A percentile compares a stretch with the other conserved stretches of the same genome.
These are phyloP conservation scores for Pyrocoelia pectoralis DNA, from an alignment of 2,888 invertebrate species.

Conservation along the genomic window DNA sequence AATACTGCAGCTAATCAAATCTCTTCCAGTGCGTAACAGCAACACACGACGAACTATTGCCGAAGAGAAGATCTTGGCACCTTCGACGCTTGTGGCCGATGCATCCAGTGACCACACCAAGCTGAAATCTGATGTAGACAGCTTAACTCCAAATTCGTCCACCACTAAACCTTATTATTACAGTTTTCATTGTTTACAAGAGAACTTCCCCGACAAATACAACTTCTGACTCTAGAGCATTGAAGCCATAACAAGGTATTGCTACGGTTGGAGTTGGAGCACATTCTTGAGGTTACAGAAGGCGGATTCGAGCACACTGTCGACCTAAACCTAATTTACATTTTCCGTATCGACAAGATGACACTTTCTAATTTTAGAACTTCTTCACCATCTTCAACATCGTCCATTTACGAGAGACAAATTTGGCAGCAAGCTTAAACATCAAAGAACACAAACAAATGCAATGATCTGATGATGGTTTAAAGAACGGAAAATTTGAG, in stretches of 20 bases:
- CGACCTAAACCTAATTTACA: too few species aligned
- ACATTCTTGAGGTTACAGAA: conserved; percentile 72
- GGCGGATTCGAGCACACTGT: conserved; percentile 63
- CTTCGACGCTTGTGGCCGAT: conserved; percentile 31
- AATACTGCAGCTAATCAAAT: background rate
- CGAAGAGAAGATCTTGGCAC: conserved; percentile 58
- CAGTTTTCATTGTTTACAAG: conserved; percentile 60
- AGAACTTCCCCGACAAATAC: conserved; percentile 71
- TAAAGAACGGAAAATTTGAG: too few species aligned
- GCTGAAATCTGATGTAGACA: conserved; percentile 47
- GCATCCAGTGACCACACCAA: conserved; percentile 48
- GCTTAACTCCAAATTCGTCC: too few species aligned
- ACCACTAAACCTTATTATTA: too few species aligned
- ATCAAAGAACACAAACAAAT: conserved; percentile 63
- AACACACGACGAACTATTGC: conserved; percentile 58
- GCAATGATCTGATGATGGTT: too few species aligned
- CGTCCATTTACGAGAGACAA: conserved; percentile 68
- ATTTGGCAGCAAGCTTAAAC: conserved; percentile 74
- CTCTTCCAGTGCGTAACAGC: conserved; percentile 6
- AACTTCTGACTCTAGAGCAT: conserved; percentile 80
- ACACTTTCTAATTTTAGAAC: too few species aligned
- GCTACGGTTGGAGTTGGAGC: conserved; percentile 79
- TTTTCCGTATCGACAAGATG: too few species aligned
- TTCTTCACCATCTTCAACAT: conserved; percentile 68
- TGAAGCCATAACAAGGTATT: conserved; percentile 68